Evolutionary conservation across 2,113 vertebrate genomes (phyloP).

Genomic region (Cyanoliseus patagonus): DNA sequence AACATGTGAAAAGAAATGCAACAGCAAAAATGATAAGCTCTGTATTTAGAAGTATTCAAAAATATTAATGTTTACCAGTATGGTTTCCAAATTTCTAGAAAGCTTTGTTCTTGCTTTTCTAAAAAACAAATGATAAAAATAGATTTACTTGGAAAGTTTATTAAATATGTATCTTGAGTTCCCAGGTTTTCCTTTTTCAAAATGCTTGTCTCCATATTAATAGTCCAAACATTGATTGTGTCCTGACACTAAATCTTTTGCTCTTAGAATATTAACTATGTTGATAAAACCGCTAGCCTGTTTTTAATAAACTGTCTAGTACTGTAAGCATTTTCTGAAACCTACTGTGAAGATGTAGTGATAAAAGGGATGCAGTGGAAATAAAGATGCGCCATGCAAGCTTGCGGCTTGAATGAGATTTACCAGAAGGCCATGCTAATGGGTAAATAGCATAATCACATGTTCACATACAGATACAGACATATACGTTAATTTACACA

Average conservation of each 20-base stretch:
- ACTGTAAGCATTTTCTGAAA: slow-evolving; percentile 43
- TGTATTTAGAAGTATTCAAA: background rate
- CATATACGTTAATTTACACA: background rate
- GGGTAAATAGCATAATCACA: background rate
- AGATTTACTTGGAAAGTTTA: slow-evolving; percentile 3
- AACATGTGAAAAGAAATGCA: background rate
- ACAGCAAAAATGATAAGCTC: background rate
- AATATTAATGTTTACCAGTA: background rate
- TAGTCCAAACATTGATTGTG: background rate
- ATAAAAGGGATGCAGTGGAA: background rate
- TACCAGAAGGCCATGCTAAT: slow-evolving; percentile 14
- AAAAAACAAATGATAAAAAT: background rate
- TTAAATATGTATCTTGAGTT: background rate
- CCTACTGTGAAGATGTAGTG: background rate
- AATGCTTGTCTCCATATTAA: background rate
- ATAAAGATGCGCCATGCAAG: background rate
- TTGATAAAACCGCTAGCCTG: background rate
- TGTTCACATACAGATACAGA: background rate
- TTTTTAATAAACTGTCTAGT: slow-evolving; percentile 47
- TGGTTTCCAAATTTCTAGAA: background rate
- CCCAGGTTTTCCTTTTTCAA: background rate
- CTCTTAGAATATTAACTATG: slow-evolving; percentile 42
- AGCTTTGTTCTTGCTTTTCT: background rate
- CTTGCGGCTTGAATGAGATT: background rate
- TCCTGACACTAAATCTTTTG: slow-evolving; percentile 36